Evolutionary conservation across 2,113 vertebrate genomes (phyloP).

Genomic region (Chaenocephalus aceratus): DNA sequence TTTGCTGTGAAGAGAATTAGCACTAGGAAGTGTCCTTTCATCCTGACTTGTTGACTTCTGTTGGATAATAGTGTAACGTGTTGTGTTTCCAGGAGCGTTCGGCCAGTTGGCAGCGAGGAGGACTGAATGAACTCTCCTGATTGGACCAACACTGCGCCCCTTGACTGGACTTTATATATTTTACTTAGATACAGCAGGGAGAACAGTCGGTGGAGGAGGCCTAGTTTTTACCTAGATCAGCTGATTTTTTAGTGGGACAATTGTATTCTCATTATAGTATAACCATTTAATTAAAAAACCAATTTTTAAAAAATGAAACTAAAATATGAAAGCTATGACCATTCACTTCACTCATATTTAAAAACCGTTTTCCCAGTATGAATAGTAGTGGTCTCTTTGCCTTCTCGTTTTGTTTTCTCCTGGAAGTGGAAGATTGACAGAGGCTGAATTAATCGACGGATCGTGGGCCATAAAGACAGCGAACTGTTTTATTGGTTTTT

Average conservation of each 20-base stretch:
- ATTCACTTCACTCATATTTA: conserved; percentile 90
- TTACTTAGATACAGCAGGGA: conserved; percentile 75
- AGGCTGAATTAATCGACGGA: conserved; percentile 76
- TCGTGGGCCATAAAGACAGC: conserved; percentile 74
- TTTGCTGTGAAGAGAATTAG: not conserved
- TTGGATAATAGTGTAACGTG: not conserved
- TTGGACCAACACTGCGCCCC: conserved; percentile 60
- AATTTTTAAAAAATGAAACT: conserved; percentile 39
- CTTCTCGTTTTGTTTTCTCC: conserved; percentile 67
- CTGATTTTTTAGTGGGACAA: conserved; percentile 78
- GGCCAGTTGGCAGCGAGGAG: conserved; percentile 92
- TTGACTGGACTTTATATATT: conserved; percentile 75
- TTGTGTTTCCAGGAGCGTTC: conserved; percentile 87
- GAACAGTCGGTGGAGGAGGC: conserved; percentile 52
- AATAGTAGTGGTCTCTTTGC: conserved; percentile 82
- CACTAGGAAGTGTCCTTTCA: not conserved
- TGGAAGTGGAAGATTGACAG: conserved; percentile 74
- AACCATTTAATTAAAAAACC: conserved; percentile 67
- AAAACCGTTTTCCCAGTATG: conserved; percentile 82
- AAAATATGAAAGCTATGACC: conserved; percentile 62
- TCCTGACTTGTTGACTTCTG: not conserved
- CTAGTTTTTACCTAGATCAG: conserved; percentile 82
- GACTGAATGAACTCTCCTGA: conserved; percentile 84
- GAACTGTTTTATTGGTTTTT: conserved; percentile 33
- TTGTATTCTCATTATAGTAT: conserved; percentile 77